Evolutionary conservation across 92 coral and sea anemone species (phyloP).

Genomic region (Umimayanthus chanpuru): DNA sequence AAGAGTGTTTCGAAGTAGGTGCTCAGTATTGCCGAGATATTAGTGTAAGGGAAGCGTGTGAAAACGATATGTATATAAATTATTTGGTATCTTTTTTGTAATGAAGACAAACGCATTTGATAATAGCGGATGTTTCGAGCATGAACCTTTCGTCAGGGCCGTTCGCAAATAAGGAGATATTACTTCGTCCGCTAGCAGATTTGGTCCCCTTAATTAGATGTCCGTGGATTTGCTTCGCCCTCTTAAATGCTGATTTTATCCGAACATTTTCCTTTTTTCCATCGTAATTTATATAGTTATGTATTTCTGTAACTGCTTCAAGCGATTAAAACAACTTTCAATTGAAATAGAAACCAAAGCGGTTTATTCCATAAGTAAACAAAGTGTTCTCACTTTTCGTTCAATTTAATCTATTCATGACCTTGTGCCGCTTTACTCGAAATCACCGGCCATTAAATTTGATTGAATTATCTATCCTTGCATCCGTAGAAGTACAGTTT

Average conservation of each 20-base stretch:
- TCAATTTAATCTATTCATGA: neutral
- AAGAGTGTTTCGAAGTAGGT: conserved; percentile 13
- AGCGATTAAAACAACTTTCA: too few relatives aligned
- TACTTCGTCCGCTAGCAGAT: conserved; percentile 9
- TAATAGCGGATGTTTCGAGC: too few relatives aligned
- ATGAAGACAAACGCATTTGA: too few relatives aligned
- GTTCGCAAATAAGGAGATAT: too few relatives aligned
- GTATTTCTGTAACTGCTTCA: conserved; percentile 4
- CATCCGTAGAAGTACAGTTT: conserved; percentile 5
- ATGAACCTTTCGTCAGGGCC: too few relatives aligned
- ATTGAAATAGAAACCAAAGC: conserved; percentile 3
- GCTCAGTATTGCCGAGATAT: too few relatives aligned
- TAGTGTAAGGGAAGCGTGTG: too few relatives aligned
- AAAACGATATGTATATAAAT: neutral
- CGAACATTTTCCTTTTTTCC: neutral
- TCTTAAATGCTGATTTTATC: neutral
- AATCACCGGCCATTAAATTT: conserved; percentile 4
- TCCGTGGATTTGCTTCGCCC: neutral
- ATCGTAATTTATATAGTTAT: neutral
- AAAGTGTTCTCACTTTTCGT: neutral
- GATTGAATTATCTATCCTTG: neutral
- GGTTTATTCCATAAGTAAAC: neutral
- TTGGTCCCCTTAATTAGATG: too few relatives aligned
- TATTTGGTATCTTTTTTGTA: neutral
- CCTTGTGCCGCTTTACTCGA: conserved; percentile 7